Conservation (phyloP, 2,797 vertebrate genomes). For the Rhodeus uyekii region DNA sequence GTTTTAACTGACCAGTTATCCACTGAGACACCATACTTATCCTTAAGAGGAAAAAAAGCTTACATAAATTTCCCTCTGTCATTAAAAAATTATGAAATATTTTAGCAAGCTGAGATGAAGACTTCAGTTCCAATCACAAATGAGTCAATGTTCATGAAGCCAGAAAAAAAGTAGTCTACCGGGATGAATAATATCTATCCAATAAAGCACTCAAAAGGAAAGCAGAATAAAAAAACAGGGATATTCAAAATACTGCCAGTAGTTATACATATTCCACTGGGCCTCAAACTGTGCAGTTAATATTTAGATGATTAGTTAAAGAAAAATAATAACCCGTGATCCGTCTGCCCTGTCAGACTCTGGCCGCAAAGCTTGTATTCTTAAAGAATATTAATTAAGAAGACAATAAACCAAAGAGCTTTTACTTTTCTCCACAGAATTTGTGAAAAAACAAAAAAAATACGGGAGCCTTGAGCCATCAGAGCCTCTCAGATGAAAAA, state of each 20-base stretch:
- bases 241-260: slow-evolving; percentile 67
- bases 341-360: slow-evolving; percentile 50
- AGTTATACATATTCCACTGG: slow-evolving; percentile 62
- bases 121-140: slow-evolving; percentile 55
- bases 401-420: slow-evolving; percentile 44
- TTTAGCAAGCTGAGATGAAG: slow-evolving; percentile 65
- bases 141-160: slow-evolving; percentile 60
- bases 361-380: slow-evolving; percentile 48
- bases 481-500: slow-evolving; percentile 2
- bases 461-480: background rate
- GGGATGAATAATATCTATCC: slow-evolving; percentile 70
- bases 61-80: slow-evolving; percentile 48
- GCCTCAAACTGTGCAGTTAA: slow-evolving; percentile 57
- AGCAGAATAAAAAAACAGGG: slow-evolving; percentile 43
- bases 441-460: background rate
- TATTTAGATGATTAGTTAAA: slow-evolving; percentile 65
- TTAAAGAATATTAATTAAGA: slow-evolving; percentile 54
- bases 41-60: background rate
- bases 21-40: background rate
- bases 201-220: slow-evolving; percentile 57
- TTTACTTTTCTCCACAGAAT: slow-evolving; percentile 21
- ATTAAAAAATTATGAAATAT: slow-evolving; percentile 67
- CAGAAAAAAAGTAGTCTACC: slow-evolving; percentile 63
- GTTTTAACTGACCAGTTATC: background rate
- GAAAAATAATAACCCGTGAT: slow-evolving; percentile 62